Base-by-base conservation (phyloP, 2,113 vertebrate genomes). In the Otus sunia region DNA sequence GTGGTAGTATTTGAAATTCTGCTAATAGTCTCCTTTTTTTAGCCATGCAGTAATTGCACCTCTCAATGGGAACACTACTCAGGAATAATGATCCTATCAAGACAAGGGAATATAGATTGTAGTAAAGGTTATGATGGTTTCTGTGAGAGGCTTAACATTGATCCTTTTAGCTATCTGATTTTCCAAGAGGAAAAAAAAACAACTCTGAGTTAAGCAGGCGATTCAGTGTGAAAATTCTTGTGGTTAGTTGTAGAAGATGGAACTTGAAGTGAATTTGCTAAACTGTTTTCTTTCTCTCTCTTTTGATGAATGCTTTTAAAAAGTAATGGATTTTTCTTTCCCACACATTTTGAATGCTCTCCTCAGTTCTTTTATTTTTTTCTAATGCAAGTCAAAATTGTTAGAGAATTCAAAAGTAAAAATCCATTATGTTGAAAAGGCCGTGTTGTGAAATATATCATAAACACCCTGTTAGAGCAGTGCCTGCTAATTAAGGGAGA, bases 91-190 rank as follows among this genome's bases (percentile, higher is more conserved):
- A 90, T 91, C 41, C 62, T 72, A 76, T 84, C 62, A 79, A 94
- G 92, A 85, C 45, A 82, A 81, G 52, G 53, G 39, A 91, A 86
- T 95, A 82, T 79, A 66, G 92, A 94, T 89, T 69, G 37, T 92
- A 95, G 91, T 82, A 92, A 97, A 92, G 95, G 86, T 89, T 95
- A 62, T 85, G 77, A 85, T 91, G 66, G 45, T 73, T 95, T 96
- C 41, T 94, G 26, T 78, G 84, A 92, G 66, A 94, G 45, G 60
- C 45, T 94, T 95, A 82, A 41, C 86, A 95, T 87, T 91, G 95
- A 97, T 95, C 80, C 32, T 82, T 95, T 89, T 23, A 94, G 43
- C 39, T 64, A 25, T 85, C 56, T 69, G 62, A 92, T 91, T 92
- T 95, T 97, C 66, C 71, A 83, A 66, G 47, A 76, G 50, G 30